phyloP scores from a whole-genome alignment of 2,113 vertebrate species.

The Crotophaga sulcirostris region DNA sequence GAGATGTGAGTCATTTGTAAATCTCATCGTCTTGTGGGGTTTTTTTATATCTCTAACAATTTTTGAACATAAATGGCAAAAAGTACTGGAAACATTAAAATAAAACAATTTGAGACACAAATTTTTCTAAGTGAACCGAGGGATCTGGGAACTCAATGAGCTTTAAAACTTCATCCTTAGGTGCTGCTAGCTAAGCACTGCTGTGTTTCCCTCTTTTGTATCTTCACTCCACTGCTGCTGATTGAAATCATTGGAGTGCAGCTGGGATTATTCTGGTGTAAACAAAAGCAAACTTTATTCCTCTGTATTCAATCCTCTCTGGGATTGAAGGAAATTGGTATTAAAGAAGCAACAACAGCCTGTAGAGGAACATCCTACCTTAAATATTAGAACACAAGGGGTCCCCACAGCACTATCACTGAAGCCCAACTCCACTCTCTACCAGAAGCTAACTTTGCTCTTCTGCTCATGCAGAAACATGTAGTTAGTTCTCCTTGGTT shows the following conservation, averaged over 20 bases:
- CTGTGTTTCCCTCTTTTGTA: neutral
- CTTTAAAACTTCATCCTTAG: neutral
- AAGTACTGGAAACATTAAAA: neutral
- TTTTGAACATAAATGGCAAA: neutral
- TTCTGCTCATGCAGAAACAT: neutral
- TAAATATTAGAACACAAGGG: slow-evolving; percentile 63
- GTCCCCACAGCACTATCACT: slow-evolving; percentile 59
- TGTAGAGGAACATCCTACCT: neutral
- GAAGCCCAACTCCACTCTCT: neutral
- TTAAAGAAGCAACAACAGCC: neutral
- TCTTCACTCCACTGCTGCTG: neutral
- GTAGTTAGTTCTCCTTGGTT: slow-evolving; percentile 4
- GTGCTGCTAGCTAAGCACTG: neutral
- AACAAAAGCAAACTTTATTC: neutral
- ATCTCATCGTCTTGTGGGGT: neutral
- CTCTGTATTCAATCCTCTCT: neutral
- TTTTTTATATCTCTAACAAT: neutral
- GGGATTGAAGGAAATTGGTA: neutral
- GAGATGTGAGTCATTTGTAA: neutral
- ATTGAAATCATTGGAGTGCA: neutral
- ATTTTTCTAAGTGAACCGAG: neutral
- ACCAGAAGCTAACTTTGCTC: neutral
- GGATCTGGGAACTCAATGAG: neutral
- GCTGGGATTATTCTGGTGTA: neutral
- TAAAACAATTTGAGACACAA: neutral